Conservation (phyloP, 2,797 vertebrate genomes). For the Aulostomus chinensis region DNA sequence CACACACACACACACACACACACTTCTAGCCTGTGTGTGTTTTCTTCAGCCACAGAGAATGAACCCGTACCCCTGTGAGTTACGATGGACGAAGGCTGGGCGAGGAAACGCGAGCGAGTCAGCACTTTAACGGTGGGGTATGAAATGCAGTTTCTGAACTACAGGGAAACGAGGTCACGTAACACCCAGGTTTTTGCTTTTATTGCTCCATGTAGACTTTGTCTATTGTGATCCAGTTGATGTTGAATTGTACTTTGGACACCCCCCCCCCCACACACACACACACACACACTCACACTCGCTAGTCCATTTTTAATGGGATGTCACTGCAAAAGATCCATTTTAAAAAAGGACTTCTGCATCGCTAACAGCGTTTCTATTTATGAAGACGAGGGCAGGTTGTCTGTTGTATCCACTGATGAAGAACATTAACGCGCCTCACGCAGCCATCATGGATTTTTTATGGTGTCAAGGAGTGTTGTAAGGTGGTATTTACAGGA, state of each 20-base stretch:
- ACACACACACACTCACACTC: too few species aligned
- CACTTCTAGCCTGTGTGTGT: too few species aligned
- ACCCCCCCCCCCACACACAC: slow-evolving; percentile 46
- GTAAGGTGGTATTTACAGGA: too few species aligned
- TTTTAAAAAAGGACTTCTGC: slow-evolving; percentile 44
- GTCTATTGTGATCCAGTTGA: slow-evolving; percentile 27
- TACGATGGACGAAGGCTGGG: slow-evolving; percentile 33
- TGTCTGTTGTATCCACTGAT: too few species aligned
- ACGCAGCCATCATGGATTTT: slow-evolving; percentile 6
- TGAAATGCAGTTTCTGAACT: slow-evolving; percentile 25
- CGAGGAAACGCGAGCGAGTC: slow-evolving; percentile 24
- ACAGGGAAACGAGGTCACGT: slow-evolving; percentile 18
- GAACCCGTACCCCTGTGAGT: slow-evolving; percentile 20
- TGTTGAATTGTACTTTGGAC: slow-evolving; percentile 25
- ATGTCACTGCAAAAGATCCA: slow-evolving; percentile 43
- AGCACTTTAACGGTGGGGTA: slow-evolving; percentile 19
- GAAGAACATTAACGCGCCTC: too few species aligned
- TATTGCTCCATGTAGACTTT: slow-evolving; percentile 1
- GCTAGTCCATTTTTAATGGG: slow-evolving; percentile 63
- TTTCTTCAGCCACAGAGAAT: too few species aligned
- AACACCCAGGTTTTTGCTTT: slow-evolving; percentile 9
- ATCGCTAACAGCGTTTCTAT: slow-evolving; percentile 41
- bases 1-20: too few species aligned
- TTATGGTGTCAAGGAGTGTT: slow-evolving; percentile 11
- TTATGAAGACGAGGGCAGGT: too few species aligned